Evolutionary conservation across 2,797 vertebrate species (phyloP), one percentile per base, ranked within the genome.

Genomic region (Cichlasoma orientale): DNA sequence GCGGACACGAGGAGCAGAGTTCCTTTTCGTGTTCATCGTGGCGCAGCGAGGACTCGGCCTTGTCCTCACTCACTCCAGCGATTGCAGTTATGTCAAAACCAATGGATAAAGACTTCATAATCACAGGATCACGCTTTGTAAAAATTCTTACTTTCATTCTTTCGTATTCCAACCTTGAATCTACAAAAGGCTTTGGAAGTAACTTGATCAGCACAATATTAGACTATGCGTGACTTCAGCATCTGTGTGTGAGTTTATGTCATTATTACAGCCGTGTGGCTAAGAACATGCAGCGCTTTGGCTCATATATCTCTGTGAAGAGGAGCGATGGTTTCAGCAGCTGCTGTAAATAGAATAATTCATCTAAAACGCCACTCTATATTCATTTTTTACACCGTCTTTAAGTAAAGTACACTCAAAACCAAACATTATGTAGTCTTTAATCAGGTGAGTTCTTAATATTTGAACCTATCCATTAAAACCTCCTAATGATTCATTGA

Each of bases 401-500:
- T 59, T 19, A 12, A 21, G 57, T 38, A 59, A 12, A 38, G 57
- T 38, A 59, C 38, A 44, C 59, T 63, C 8, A 0, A 63, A 63
- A 2, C 59, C 38, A 44, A 36, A 63, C 8, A 47, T 66, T 16
- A 66, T 23, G 44, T 1, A 66, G 61, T 25, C 44, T 47, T 47
- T 27, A 0, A 66, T 47, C 23, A 66, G 61, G 16, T 27, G 8
- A 47, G 38, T 3, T 47, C 44, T 66, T 66, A 47, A 47, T 18
- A 44, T 27, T 66, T 66, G 3, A 47, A 66, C 23, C 5, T 47
- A 0, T 47, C 16, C 23, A 66, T 50, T 66, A 66, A 66, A 50
- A 16, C 0, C 38, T 47, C 0, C 38, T 66, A 9, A 66, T 66
- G 38, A 27, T 18, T 16, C 0, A 0, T 12, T 27, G 7, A 47